A percentile compares a stretch with the other conserved stretches of the same genome.
These are phyloP conservation scores for Dasyornis broadbenti DNA, from an alignment of 2,113 vertebrate genomes.

Conservation along the genomic window DNA sequence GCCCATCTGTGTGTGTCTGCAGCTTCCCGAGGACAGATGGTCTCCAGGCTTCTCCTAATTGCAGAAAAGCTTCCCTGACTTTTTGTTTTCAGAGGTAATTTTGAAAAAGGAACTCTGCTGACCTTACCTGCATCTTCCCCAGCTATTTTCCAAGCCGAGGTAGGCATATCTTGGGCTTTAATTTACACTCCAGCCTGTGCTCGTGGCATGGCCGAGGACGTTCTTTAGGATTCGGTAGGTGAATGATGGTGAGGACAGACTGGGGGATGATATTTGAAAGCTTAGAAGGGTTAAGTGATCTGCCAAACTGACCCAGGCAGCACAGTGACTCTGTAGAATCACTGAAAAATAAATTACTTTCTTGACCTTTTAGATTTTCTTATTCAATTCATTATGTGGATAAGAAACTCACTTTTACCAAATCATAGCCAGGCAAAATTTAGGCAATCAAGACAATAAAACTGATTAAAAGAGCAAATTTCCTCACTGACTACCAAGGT, in stretches of 20 bases:
- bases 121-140: neutral
- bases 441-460: neutral
- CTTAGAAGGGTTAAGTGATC: neutral
- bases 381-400: neutral
- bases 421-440: neutral
- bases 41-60: neutral
- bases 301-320: neutral
- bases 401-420: neutral
- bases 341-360: neutral
- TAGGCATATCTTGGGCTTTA: neutral
- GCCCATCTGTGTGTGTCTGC: neutral
- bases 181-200: neutral
- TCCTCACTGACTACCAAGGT: neutral
- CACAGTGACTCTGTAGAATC: neutral
- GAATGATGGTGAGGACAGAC: neutral
- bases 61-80: neutral
- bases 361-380: neutral
- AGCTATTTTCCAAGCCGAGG: neutral
- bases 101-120: neutral
- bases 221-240: neutral
- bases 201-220: neutral
- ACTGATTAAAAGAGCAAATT: neutral
- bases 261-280: neutral
- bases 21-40: neutral
- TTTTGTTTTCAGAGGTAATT: neutral